A percentile compares a stretch with the other conserved stretches of the same genome.
Conservation (phyloP, 2,888 invertebrate species). For the Chloroclysta siterata region DNA sequence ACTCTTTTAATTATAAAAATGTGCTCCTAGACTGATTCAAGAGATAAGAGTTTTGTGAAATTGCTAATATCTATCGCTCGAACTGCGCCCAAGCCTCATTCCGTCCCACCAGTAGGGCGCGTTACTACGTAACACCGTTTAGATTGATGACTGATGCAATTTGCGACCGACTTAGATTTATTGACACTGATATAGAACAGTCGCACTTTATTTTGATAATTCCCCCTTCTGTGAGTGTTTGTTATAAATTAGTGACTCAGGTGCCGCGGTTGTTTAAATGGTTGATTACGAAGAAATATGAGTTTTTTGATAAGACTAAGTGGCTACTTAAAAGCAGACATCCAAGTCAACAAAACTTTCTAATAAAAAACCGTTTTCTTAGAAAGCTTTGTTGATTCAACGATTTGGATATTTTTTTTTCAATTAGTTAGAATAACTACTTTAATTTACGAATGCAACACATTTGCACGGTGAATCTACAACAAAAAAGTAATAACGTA, state of each 20-base stretch:
- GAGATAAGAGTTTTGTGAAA: not conserved
- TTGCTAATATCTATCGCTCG: conserved; percentile 36
- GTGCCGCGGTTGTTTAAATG: conserved; percentile 26
- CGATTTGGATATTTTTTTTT: too few species aligned
- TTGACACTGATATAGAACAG: conserved; percentile 74
- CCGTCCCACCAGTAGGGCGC: conserved; percentile 63
- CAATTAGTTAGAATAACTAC: too few species aligned
- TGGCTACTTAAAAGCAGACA: conserved; percentile 4
- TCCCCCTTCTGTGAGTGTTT: conserved; percentile 49
- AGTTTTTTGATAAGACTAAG: conserved; percentile 20
- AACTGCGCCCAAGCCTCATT: conserved; percentile 45
- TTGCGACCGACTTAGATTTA: conserved; percentile 80
- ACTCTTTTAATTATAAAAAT: too few species aligned
- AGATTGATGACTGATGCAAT: conserved; percentile 84
- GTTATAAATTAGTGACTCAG: conserved; percentile 38
- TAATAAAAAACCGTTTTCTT: not conserved
- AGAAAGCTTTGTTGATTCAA: not conserved
- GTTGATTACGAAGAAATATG: conserved; percentile 25
- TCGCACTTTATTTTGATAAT: conserved; percentile 64
- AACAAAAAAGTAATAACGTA: too few species aligned
- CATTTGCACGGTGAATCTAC: too few species aligned
- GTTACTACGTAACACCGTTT: conserved; percentile 78
- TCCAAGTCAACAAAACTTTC: not conserved
- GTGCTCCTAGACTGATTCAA: not conserved
- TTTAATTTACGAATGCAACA: too few species aligned